phyloP scores from a whole-genome alignment of 2,888 invertebrate species.

The Cremastinae sp. region DNA sequence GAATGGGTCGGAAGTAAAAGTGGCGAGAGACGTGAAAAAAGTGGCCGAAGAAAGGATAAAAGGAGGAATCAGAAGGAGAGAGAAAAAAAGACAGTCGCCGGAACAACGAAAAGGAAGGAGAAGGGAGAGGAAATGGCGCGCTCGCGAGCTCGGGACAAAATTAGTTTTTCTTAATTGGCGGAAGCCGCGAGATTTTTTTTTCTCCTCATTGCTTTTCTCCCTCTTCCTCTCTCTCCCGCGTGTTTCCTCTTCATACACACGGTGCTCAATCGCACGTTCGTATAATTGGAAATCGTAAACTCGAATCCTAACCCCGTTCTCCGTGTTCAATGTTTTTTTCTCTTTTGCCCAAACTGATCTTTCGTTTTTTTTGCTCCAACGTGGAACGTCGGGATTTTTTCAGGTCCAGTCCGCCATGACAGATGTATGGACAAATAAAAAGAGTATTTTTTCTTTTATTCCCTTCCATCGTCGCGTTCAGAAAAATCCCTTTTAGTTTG shows the following conservation, averaged over 20 bases:
- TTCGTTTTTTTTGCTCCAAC: constrained; percentile 19
- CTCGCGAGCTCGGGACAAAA: constrained; percentile 67
- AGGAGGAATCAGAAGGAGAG: constrained; percentile 41
- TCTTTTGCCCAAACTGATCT: constrained; percentile 22
- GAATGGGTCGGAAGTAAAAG: constrained; percentile 56
- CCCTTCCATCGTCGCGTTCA: not conserved
- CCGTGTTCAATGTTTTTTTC: constrained; percentile 35
- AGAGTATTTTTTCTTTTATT: not conserved
- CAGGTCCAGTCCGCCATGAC: constrained; percentile 8
- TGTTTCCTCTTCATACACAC: constrained; percentile 11
- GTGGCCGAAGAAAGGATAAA: constrained; percentile 29
- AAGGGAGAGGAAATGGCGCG: constrained; percentile 33
- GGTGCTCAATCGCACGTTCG: constrained; percentile 62
- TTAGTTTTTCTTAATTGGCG: constrained; percentile 78
- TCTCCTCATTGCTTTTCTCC: not conserved
- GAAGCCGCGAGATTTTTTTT: constrained; percentile 52
- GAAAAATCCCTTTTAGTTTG: not conserved
- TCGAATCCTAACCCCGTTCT: constrained; percentile 48
- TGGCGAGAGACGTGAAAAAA: constrained; percentile 39
- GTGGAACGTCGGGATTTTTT: constrained; percentile 14
- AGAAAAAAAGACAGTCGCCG: constrained; percentile 31
- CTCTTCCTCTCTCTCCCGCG: constrained; percentile 20
- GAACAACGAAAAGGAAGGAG: constrained; percentile 1
- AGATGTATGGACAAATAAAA: not conserved
- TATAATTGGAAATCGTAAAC: constrained; percentile 66